Percentiles rank a stretch among this genome's conserved stretches.
phyloP scores from a whole-genome alignment of 2,888 invertebrate species.

The Drymonia ruficornis region DNA sequence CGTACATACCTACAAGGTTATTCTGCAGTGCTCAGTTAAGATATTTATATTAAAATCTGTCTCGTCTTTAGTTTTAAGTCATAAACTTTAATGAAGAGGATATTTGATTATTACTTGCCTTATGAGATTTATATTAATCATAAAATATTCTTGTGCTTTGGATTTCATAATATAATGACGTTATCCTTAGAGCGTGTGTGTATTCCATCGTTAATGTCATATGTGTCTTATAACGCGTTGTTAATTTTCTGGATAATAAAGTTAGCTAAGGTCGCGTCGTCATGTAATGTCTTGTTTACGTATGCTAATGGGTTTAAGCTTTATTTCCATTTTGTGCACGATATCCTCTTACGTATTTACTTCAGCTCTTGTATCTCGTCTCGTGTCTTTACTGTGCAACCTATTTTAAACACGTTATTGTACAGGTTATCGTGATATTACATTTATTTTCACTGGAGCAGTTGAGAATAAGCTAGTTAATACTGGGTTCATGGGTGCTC shows the following conservation, averaged over 20 bases:
- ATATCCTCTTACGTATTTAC: neutral
- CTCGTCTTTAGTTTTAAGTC: neutral
- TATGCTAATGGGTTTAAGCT: neutral
- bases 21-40: conserved; percentile 11
- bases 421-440: no score
- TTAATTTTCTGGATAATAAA: conserved; percentile 2
- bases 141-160: neutral
- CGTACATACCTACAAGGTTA: conserved; percentile 3
- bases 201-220: neutral
- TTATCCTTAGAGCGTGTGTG: neutral
- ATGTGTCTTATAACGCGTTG: neutral
- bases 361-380: neutral
- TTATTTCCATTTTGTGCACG: neutral
- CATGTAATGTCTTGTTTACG: conserved; percentile 1
- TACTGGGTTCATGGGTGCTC: no score
- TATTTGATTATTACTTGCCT: neutral
- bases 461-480: no score
- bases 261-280: neutral
- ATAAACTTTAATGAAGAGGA: neutral
- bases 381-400: no score
- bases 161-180: neutral
- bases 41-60: conserved; percentile 12
- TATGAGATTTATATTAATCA: neutral
- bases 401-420: no score
- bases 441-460: no score